Evolutionary conservation across 2,113 vertebrate genomes (phyloP).

Genomic region (Pangasianodon hypophthalmus): DNA sequence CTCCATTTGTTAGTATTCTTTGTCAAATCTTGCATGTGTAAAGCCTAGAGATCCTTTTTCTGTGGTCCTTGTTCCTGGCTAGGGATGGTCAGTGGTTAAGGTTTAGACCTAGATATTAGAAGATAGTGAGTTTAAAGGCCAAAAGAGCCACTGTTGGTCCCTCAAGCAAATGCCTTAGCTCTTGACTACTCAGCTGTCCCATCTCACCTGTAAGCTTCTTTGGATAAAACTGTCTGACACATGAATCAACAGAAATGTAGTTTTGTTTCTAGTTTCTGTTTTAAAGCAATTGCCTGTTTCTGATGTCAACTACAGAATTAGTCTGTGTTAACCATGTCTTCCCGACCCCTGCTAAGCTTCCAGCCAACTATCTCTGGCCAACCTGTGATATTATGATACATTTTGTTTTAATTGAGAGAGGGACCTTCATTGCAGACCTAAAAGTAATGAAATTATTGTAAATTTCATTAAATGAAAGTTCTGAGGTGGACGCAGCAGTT

Average conservation of each 20-base stretch:
- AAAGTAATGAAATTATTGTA: background rate
- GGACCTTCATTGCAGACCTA: background rate
- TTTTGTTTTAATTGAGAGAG: background rate
- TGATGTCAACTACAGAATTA: background rate
- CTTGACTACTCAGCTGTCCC: background rate
- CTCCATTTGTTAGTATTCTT: background rate
- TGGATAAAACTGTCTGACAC: background rate
- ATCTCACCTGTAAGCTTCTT: background rate
- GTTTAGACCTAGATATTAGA: background rate
- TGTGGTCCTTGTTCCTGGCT: background rate
- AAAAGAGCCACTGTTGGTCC: background rate
- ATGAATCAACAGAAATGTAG: background rate
- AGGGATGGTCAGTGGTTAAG: background rate
- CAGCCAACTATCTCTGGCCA: background rate
- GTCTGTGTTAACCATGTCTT: background rate
- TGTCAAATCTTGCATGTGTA: background rate
- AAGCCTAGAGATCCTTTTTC: background rate
- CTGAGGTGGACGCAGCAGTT: background rate
- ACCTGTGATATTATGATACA: background rate
- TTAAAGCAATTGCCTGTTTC: background rate
- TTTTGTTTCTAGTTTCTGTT: background rate
- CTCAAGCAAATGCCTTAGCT: background rate
- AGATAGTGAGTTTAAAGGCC: background rate
- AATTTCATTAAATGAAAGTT: background rate
- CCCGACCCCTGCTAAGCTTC: background rate